Evolutionary conservation across 2,888 invertebrate genomes (phyloP), one percentile per base, ranked within the genome.

Genomic region (Calameuta idolon): DNA sequence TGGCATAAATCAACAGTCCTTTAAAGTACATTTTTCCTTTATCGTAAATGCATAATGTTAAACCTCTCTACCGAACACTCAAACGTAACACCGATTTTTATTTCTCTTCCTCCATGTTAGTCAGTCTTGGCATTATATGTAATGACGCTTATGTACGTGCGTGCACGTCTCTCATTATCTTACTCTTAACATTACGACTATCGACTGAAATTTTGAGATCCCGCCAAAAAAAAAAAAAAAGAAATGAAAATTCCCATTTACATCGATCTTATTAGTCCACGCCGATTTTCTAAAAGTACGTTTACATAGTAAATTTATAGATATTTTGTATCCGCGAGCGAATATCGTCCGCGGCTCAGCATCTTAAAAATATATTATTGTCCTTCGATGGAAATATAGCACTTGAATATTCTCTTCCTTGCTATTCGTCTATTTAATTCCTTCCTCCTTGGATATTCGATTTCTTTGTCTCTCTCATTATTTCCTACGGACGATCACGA

Each of bases 311-410:
- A 55, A 55, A 55, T 55, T 55, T 55, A 23, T 55, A 55, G 23
- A 15, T 71, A 71, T 34, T 31, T 31, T 71, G 30, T 71, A 71
- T 71, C 34, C 71, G 31, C 9, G 71, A 31, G 71, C 31, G 71
- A 71, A 33, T 71, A 31, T 12, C 71, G 31, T 23, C 71, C 40
- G 40, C 15, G 71, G 35, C 4, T 40, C 15, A 40, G 15, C 40
- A 82, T 84, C 90, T 91, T 91, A 91, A 89, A 90, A 89, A 90
- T 91, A 91, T 88, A 91, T 91, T 91, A 91, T 91, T 91, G 91
- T 91, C 91, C 89, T 91, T 91, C 87, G 87, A 90, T 89, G 88
- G 88, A 90, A 90, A 90, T 87, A 87, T 88, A 87, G 88, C 90
- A 89, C 88, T 89, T 87, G 85, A 86, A 86, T 31, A 35, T 71